phyloP scores from a whole-genome alignment of 2,797 vertebrate genomes.

The Smutsia temminckii region DNA sequence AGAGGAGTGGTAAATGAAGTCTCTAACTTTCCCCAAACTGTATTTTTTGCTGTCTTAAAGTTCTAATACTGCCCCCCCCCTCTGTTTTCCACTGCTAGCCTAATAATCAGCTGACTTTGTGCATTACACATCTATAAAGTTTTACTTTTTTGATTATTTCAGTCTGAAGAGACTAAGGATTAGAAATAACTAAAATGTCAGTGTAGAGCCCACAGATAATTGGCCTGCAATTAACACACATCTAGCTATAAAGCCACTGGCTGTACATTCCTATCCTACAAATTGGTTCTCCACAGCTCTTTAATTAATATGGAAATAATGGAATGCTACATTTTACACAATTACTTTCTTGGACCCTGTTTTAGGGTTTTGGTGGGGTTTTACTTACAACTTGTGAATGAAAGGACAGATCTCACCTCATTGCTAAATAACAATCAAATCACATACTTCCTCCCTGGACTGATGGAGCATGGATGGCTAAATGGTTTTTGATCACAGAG shows the following conservation, averaged over 20 bases:
- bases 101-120: not conserved
- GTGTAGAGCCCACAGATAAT: not conserved
- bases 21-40: not conserved
- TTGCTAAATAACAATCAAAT: not conserved
- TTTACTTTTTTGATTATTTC: not conserved
- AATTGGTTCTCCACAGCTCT: not conserved
- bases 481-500: not conserved
- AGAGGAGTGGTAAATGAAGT: not conserved
- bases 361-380: not conserved
- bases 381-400: conserved; percentile 2
- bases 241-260: not conserved
- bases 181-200: not conserved
- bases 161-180: not conserved
- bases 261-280: not conserved
- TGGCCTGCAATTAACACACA: not conserved
- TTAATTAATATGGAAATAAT: not conserved
- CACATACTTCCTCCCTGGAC: not conserved
- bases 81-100: not conserved
- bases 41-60: not conserved
- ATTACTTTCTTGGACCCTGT: not conserved
- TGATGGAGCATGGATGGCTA: not conserved
- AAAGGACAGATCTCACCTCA: not conserved
- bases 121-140: not conserved
- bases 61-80: not conserved
- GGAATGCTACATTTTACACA: not conserved